Evolutionary conservation across 2,113 vertebrate species (phyloP).

Genomic region (Shinisaurus crocodilurus): DNA sequence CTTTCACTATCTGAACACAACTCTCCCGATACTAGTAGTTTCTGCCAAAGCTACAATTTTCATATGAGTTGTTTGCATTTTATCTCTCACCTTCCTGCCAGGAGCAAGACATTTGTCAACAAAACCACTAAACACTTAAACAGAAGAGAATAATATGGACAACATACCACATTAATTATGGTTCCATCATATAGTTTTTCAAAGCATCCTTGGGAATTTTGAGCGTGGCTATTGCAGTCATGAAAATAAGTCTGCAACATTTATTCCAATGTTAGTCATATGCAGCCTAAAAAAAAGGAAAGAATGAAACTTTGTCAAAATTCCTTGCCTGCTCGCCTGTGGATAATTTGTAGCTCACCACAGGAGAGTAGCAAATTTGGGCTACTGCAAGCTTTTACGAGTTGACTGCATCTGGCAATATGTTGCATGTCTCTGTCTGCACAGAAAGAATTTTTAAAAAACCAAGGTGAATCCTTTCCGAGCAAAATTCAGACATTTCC

Average conservation of each 20-base stretch:
- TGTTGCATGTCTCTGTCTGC: not conserved
- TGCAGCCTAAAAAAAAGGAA: not conserved
- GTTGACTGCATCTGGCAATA: not conserved
- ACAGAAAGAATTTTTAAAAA: not conserved
- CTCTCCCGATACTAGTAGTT: not conserved
- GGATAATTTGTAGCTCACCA: not conserved
- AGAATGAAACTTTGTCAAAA: not conserved
- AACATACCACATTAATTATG: not conserved
- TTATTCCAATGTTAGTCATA: no score
- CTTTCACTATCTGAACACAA: not conserved
- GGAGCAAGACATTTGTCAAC: not conserved
- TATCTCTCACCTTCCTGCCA: not conserved
- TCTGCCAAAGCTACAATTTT: conserved; percentile 13
- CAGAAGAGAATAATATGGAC: not conserved
- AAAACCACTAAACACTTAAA: not conserved
- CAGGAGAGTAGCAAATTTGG: not conserved
- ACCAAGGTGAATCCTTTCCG: no score
- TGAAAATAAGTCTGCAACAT: not conserved
- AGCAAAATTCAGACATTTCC: not conserved
- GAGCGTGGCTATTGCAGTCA: not conserved
- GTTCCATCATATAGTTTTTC: not conserved
- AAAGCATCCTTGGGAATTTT: not conserved
- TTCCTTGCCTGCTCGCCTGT: not conserved
- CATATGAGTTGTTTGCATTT: not conserved
- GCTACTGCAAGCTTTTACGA: not conserved